Conservation (phyloP, 1,140 invertebrate genomes). For the Ptiloglossa arizonensis region DNA sequence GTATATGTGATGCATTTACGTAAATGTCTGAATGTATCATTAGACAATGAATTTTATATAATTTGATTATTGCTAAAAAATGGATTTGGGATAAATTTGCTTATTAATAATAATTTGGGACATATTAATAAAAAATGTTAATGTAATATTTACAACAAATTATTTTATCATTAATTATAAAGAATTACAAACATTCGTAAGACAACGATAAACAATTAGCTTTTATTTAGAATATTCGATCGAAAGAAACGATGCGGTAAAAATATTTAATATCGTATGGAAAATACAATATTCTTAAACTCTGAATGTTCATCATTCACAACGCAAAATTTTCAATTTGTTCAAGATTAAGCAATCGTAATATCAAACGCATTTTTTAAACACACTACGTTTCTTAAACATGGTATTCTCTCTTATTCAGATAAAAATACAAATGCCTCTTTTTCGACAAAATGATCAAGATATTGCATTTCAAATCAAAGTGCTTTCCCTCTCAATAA, state of each 20-base stretch:
- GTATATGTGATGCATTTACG: no score
- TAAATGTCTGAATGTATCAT: no score
- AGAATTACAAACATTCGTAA: conserved; percentile 46
- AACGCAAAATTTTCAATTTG: neutral
- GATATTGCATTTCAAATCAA: neutral
- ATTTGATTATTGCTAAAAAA: no score
- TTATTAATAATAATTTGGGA: neutral
- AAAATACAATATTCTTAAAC: neutral
- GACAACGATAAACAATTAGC: conserved; percentile 36
- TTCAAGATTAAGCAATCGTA: neutral
- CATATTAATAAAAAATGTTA: neutral
- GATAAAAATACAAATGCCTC: neutral
- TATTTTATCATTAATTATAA: conserved; percentile 38
- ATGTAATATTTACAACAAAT: conserved; percentile 26
- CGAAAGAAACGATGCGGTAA: conserved; percentile 16
- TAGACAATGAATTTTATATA: no score
- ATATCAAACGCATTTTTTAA: neutral
- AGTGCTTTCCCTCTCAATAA: neutral
- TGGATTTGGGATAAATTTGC: neutral
- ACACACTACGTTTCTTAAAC: no score
- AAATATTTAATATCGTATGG: conserved; percentile 1
- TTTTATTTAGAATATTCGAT: neutral
- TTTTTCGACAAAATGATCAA: neutral
- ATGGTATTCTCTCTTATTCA: neutral
- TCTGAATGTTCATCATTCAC: neutral